Conservation (phyloP, 2,888 invertebrate genomes). For the Hirtodrosophila cameraria region DNA sequence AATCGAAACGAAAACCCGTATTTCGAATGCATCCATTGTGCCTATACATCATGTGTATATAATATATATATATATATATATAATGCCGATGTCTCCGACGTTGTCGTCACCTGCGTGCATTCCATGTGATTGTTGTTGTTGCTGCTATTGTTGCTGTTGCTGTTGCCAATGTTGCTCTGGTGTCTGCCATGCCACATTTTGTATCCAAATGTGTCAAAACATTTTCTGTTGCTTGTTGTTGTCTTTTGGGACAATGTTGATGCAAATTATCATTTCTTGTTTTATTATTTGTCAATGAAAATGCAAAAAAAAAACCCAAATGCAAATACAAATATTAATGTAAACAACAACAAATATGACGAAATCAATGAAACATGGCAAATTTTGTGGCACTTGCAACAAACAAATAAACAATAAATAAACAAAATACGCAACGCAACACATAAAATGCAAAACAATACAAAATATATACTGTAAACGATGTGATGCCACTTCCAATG, state of each 20-base stretch:
- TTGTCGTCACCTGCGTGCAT: conserved; percentile 60
- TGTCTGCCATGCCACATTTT: conserved; percentile 23
- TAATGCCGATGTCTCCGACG: conserved; percentile 54
- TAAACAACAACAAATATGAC: conserved; percentile 15
- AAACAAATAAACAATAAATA: conserved; percentile 30
- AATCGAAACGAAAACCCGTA: conserved; percentile 54
- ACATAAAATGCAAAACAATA: conserved; percentile 50
- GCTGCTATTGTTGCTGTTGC: conserved; percentile 30
- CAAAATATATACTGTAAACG: conserved; percentile 34
- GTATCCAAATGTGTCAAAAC: conserved; percentile 16
- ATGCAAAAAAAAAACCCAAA: conserved; percentile 2
- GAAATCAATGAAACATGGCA: conserved; percentile 24
- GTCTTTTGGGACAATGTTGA: conserved; percentile 39
- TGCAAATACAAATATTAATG: conserved; percentile 6
- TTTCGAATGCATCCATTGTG: conserved; percentile 66
- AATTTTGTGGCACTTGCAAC: conserved; percentile 49
- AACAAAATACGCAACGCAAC: conserved; percentile 49
- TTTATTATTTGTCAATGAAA: conserved; percentile 40
- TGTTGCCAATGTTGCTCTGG: conserved; percentile 39
- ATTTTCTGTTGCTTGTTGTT: conserved; percentile 47
- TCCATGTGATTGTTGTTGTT: conserved; percentile 48
- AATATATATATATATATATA: conserved; percentile 30
- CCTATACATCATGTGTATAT: conserved; percentile 39
- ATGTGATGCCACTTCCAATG: conserved; percentile 73
- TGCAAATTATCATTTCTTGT: conserved; percentile 54